These are phyloP conservation scores for Labroides dimidiatus DNA, from an alignment of 2,797 vertebrate genomes.

Conservation along the genomic window DNA sequence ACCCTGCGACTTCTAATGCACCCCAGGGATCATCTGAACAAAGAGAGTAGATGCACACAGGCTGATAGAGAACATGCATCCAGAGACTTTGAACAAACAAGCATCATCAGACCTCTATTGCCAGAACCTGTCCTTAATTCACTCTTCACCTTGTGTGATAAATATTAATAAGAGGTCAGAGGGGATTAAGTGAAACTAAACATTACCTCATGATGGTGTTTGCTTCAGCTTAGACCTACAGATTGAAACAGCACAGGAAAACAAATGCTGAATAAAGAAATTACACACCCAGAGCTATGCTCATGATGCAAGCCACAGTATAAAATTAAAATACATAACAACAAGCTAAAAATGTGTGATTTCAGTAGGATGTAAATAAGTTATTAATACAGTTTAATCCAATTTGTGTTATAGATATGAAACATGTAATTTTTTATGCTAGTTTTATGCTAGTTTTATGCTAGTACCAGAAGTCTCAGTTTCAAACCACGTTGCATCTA, in stretches of 20 bases:
- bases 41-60: conserved; percentile 70
- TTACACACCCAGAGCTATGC: not conserved
- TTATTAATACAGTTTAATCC: no score
- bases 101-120: conserved; percentile 74
- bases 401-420: no score
- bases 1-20: conserved; percentile 76
- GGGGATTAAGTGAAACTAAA: conserved; percentile 55
- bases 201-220: conserved; percentile 39
- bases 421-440: no score
- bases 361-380: not conserved
- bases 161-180: conserved; percentile 65
- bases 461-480: no score
- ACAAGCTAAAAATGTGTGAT: not conserved
- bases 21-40: conserved; percentile 75
- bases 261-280: conserved; percentile 2
- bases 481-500: no score
- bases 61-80: conserved; percentile 72
- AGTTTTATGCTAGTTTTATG: no score
- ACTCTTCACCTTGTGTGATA: conserved; percentile 60
- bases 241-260: conserved; percentile 12
- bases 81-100: conserved; percentile 79
- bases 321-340: not conserved
- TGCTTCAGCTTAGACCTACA: conserved; percentile 33
- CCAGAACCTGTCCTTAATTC: conserved; percentile 70
- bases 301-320: not conserved